Conservation (phyloP, 2,888 invertebrate genomes). For the Dioctria rufipes region DNA sequence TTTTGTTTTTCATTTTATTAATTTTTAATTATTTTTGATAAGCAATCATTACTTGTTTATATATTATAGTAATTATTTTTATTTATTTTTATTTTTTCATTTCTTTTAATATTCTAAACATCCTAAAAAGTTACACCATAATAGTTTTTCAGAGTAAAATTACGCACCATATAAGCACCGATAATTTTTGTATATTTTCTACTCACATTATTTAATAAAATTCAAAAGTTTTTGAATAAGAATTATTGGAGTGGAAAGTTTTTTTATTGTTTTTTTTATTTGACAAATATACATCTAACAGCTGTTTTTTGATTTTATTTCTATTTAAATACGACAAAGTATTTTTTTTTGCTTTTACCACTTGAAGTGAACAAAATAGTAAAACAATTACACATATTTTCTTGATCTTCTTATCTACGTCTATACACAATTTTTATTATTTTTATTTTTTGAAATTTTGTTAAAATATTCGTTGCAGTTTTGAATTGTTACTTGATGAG, state of each 20-base stretch:
- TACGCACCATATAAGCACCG: conserved; percentile 17
- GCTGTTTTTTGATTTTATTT: no score
- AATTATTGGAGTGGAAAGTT: neutral
- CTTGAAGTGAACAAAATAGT: no score
- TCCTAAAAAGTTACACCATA: neutral
- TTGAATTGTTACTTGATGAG: neutral
- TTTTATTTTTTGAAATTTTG: neutral
- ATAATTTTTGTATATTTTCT: neutral
- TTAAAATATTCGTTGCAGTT: neutral
- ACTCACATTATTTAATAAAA: neutral
- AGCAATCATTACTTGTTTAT: no score
- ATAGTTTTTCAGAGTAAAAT: neutral
- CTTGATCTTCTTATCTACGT: neutral
- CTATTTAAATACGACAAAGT: no score
- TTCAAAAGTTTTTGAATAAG: neutral
- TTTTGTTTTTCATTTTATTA: no score
- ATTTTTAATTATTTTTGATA: no score
- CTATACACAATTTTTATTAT: neutral
- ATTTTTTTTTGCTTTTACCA: no score
- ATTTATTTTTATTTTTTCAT: neutral
- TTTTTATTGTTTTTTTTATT: no score
- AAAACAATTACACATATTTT: neutral
- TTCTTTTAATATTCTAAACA: neutral
- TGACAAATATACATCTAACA: no score
- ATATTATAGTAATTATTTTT: neutral